phyloP scores from a whole-genome alignment of 2,888 invertebrate genomes.

The Cheilosia vernalis region DNA sequence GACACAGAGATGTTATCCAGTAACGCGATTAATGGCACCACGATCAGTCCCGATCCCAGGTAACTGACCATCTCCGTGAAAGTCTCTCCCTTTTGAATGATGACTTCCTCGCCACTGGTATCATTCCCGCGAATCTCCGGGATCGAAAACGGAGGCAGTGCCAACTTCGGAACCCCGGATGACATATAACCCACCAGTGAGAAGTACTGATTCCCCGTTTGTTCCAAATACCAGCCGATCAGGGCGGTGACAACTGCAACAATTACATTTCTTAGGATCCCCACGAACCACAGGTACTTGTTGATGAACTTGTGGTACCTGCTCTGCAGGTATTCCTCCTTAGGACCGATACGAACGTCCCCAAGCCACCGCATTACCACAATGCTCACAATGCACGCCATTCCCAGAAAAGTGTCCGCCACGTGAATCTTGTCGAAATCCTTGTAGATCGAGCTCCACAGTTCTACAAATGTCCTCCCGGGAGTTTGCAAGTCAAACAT shows the following conservation, averaged over 20 bases:
- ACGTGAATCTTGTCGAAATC: conserved; percentile 87
- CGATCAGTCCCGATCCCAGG: conserved; percentile 92
- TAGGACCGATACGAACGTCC: conserved; percentile 86
- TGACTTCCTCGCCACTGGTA: conserved; percentile 77
- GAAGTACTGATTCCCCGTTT: conserved; percentile 84
- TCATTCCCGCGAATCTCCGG: conserved; percentile 79
- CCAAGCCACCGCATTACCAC: conserved; percentile 90
- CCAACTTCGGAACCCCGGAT: conserved; percentile 87
- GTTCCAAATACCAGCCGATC: conserved; percentile 87
- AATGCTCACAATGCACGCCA: conserved; percentile 89
- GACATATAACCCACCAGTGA: conserved; percentile 89
- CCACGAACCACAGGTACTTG: conserved; percentile 88
- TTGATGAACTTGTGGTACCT: conserved; percentile 85
- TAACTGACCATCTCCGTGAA: conserved; percentile 90
- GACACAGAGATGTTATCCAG: conserved; percentile 93
- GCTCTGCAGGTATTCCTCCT: conserved; percentile 82
- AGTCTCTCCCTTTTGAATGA: conserved; percentile 76
- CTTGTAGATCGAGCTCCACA: conserved; percentile 89
- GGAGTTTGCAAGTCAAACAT: conserved; percentile 89
- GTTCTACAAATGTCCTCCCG: conserved; percentile 90
- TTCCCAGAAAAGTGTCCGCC: conserved; percentile 90
- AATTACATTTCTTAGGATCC: conserved; percentile 92
- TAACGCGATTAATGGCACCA: conserved; percentile 93
- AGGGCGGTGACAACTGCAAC: conserved; percentile 89
- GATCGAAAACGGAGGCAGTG: conserved; percentile 88